phyloP scores from a whole-genome alignment of 2,888 invertebrate genomes.

The Drosophila stalkeri region DNA sequence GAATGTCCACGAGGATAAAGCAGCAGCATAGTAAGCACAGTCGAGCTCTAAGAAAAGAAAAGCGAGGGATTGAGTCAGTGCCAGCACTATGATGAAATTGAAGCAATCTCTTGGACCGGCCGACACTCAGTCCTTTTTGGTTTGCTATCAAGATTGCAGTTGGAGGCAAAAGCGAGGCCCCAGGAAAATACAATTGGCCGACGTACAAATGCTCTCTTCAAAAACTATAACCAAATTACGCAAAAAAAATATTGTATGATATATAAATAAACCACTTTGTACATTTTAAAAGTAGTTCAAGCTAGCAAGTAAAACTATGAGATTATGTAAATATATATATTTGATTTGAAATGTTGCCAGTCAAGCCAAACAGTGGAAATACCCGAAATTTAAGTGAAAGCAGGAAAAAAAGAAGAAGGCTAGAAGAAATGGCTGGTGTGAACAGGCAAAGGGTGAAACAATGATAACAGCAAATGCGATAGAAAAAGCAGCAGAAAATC shows the following conservation, averaged over 20 bases:
- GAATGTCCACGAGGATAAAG: slow-evolving; percentile 48
- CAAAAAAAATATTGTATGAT: not conserved
- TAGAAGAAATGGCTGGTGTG: slow-evolving; percentile 9
- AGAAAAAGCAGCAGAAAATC: slow-evolving; percentile 31
- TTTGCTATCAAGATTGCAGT: slow-evolving; percentile 64
- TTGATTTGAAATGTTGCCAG: too few relatives aligned
- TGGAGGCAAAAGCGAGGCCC: slow-evolving; percentile 43
- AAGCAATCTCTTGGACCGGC: slow-evolving; percentile 36
- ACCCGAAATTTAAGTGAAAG: slow-evolving; percentile 13
- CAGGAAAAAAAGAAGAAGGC: slow-evolving; percentile 4
- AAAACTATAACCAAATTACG: too few relatives aligned
- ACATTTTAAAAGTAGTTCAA: not conserved
- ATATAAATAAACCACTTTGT: not conserved
- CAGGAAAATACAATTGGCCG: not conserved
- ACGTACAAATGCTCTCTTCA: not conserved
- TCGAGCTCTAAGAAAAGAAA: not conserved
- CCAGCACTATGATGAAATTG: slow-evolving; percentile 39
- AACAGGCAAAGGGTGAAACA: slow-evolving; percentile 44
- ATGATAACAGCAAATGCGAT: slow-evolving; percentile 29
- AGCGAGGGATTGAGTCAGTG: not conserved
- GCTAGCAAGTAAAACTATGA: not conserved
- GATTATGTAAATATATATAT: too few relatives aligned
- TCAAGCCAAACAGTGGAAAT: too few relatives aligned
- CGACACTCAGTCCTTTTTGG: slow-evolving; percentile 57
- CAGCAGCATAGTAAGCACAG: slow-evolving; percentile 23